A percentile compares a stretch with the other conserved stretches of the same genome.
Conservation (phyloP, 2,888 invertebrate species). For the Meloe dianella region DNA sequence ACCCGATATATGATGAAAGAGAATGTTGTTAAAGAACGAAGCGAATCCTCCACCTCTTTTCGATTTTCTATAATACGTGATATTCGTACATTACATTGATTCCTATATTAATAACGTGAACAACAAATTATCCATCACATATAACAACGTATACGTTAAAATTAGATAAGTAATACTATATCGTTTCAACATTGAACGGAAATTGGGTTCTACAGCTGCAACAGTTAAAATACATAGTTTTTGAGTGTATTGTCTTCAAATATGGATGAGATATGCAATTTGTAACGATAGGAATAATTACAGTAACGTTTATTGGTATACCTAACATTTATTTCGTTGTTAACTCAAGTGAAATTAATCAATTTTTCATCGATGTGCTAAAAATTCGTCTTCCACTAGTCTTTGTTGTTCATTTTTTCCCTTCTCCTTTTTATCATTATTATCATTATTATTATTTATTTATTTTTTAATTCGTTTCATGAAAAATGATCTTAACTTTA, state of each 20-base stretch:
- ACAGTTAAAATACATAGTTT: conserved; percentile 2
- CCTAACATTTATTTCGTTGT: neutral
- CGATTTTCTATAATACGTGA: conserved; percentile 49
- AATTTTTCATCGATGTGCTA: neutral
- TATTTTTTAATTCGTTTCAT: neutral
- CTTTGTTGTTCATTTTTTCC: neutral
- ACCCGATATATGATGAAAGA: neutral
- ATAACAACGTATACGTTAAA: conserved; percentile 11
- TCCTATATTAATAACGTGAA: conserved; percentile 58
- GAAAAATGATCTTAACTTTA: neutral
- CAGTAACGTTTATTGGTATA: neutral
- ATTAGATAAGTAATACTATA: conserved; percentile 27
- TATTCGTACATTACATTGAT: conserved; percentile 56
- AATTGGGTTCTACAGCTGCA: conserved; percentile 30
- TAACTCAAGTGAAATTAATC: neutral
- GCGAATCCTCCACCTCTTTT: conserved; percentile 19
- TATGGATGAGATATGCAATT: conserved; percentile 1
- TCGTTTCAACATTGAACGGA: conserved; percentile 17
- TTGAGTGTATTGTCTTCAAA: neutral
- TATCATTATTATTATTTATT: neutral
- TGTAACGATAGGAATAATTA: conserved; percentile 1
- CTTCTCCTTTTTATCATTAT: neutral
- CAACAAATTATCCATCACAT: conserved; percentile 49
- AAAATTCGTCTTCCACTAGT: neutral
- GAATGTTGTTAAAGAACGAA: neutral